These are phyloP conservation scores for Lasiommata megera DNA, from an alignment of 2,888 invertebrate species.

Conservation along the genomic window DNA sequence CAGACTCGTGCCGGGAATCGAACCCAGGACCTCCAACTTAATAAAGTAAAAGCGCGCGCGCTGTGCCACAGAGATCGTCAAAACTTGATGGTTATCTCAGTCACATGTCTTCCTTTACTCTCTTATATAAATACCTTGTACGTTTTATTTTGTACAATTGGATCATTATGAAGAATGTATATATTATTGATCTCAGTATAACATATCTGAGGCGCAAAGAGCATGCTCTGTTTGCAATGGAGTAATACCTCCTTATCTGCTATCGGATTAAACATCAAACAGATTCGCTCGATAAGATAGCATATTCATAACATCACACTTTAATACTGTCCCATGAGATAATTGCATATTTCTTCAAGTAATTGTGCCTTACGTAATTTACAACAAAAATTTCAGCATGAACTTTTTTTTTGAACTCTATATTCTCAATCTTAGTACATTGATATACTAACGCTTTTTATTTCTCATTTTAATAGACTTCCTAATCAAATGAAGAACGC, in stretches of 20 bases:
- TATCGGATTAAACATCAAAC: slow-evolving; percentile 59
- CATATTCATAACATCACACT: slow-evolving; percentile 24
- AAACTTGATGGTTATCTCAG: too few relatives aligned
- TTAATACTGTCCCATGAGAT: slow-evolving; percentile 24
- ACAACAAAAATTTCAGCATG: not conserved
- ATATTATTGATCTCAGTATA: slow-evolving; percentile 7
- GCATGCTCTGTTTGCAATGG: slow-evolving; percentile 31
- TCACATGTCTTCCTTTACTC: too few relatives aligned
- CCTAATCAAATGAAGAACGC: too few relatives aligned
- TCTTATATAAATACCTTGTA: too few relatives aligned
- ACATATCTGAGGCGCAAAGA: slow-evolving; percentile 18
- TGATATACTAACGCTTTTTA: too few relatives aligned
- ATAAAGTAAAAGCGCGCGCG: too few relatives aligned
- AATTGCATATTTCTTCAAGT: slow-evolving; percentile 21
- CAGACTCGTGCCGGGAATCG: too few relatives aligned
- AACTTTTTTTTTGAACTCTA: not conserved
- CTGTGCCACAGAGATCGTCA: too few relatives aligned
- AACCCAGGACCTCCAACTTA: too few relatives aligned
- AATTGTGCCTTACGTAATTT: not conserved
- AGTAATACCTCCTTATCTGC: slow-evolving; percentile 52
- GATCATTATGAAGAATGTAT: not conserved
- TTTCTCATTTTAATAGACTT: too few relatives aligned
- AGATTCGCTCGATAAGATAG: slow-evolving; percentile 63
- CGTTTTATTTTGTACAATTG: not conserved
- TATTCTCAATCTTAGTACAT: too few relatives aligned